These are phyloP conservation scores for Labroides dimidiatus DNA, from an alignment of 2,797 vertebrate genomes.

Conservation along the genomic window DNA sequence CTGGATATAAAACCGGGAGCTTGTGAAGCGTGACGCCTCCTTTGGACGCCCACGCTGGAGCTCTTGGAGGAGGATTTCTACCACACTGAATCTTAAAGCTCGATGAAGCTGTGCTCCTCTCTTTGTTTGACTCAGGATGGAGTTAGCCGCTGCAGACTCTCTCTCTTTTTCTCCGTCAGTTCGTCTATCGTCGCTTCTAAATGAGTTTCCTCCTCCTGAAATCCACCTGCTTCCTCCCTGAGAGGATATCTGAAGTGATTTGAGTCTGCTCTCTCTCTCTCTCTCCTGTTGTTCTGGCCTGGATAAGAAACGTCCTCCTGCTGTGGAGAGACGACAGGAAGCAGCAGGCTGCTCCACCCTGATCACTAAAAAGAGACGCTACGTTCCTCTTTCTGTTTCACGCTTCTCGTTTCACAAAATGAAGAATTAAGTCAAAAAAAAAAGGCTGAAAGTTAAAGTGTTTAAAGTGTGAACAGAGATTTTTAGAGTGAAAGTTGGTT, in stretches of 20 bases:
- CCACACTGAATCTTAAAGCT: too few species aligned
- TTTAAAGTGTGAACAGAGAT: too few species aligned
- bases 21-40: constrained; percentile 9
- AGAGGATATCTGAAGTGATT: constrained; percentile 42
- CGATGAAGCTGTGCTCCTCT: too few species aligned
- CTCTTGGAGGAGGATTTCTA: too few species aligned
- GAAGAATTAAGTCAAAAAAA: too few species aligned
- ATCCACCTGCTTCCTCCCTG: constrained; percentile 51
- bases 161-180: too few species aligned
- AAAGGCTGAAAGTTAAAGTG: too few species aligned
- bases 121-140: too few species aligned
- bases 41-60: too few species aligned
- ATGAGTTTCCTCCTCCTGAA: not conserved
- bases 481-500: constrained; percentile 13
- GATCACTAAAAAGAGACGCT: constrained; percentile 16
- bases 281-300: too few species aligned
- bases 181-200: not conserved
- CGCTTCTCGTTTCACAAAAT: not conserved
- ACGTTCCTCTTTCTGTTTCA: constrained; percentile 48
- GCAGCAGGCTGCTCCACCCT: constrained; percentile 58
- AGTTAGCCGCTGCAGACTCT: too few species aligned
- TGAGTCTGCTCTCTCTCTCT: constrained; percentile 20
- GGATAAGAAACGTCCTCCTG: constrained; percentile 21
- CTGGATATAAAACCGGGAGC: not conserved
- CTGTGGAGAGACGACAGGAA: constrained; percentile 66